These are phyloP conservation scores for Coleophora flavipennella DNA, from an alignment of 2,888 invertebrate species.

Conservation along the genomic window DNA sequence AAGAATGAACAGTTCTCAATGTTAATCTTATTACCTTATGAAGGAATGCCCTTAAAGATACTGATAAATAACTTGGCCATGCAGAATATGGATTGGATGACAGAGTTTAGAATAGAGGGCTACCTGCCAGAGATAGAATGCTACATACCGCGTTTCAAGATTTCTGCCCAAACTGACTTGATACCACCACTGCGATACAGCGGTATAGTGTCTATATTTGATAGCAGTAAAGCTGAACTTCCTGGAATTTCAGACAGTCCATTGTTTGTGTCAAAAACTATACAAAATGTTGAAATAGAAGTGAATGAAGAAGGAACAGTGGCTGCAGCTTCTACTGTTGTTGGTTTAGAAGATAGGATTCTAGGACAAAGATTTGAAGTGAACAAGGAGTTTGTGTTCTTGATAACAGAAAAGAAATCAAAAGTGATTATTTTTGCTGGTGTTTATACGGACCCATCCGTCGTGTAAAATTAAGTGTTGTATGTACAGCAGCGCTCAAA, in stretches of 20 bases:
- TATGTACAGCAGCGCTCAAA: too few relatives aligned
- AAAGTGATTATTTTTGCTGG: slow-evolving; percentile 77
- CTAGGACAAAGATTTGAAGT: slow-evolving; percentile 72
- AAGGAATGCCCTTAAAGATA: slow-evolving; percentile 59
- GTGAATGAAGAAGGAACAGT: slow-evolving; percentile 83
- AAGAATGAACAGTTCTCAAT: slow-evolving; percentile 74
- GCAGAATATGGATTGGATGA: slow-evolving; percentile 62
- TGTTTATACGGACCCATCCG: slow-evolving; percentile 48
- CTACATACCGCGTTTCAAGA: slow-evolving; percentile 73
- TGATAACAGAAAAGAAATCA: slow-evolving; percentile 75
- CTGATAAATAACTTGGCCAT: slow-evolving; percentile 64
- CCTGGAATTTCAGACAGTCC: slow-evolving; percentile 72
- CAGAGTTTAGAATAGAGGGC: slow-evolving; percentile 53
- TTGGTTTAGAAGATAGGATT: slow-evolving; percentile 56
- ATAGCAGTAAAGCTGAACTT: slow-evolving; percentile 67
- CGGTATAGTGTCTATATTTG: slow-evolving; percentile 78
- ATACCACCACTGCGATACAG: slow-evolving; percentile 64
- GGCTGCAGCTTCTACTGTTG: slow-evolving; percentile 75
- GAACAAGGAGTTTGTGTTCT: slow-evolving; percentile 77
- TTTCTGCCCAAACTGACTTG: slow-evolving; percentile 56
- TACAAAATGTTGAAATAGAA: slow-evolving; percentile 81
- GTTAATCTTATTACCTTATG: slow-evolving; percentile 76
- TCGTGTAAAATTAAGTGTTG: slow-evolving; percentile 18
- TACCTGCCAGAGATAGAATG: slow-evolving; percentile 68
- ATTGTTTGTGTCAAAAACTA: slow-evolving; percentile 71